Base-by-base conservation (phyloP, 2,888 invertebrate species). In the Cataglyphis cursor region DNA sequence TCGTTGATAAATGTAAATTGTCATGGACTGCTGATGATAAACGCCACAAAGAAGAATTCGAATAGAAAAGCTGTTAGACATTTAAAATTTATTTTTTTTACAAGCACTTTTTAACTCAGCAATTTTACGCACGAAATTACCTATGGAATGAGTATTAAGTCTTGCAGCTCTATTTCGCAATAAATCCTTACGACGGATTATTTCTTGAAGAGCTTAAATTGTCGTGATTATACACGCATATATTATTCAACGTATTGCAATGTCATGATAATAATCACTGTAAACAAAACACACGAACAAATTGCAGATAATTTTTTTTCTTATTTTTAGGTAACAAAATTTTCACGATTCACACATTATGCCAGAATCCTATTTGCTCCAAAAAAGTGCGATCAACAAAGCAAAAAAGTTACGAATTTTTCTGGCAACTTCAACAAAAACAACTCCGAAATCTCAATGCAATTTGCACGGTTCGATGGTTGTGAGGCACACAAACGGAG, bases 401-500 rank as follows among this genome's bases (percentile, higher is more conserved):
- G 35, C 15, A 15, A 21, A 8, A 2, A 44, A 51, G 51, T 18
- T 10, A n/a, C 6, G 0, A n/a, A 41, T 41, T 28, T 66, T 10
- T 18, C 0, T 3, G 12, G 8, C 5, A 57, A 15, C 2, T 2
- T 10, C 12, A 18, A 48, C n/a, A 31, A 9, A 28, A n/a, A n/a
- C n/a, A n/a, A 61, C 31, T 9, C 15, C 28, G 6, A 44, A 31
- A 59, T 66, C 6, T n/a, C 59, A 35, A 68, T 24, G 21, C 12
- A 44, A 66, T 31, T 44, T 31, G 15, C 78, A 44, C 44, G 15
- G 15, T 35, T 41, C 6, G 44, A 28, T 66, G 51, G 15, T 8
- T 21, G 28, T 28, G 65, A 38, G 28, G 15, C 44, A 2, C 44
- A 21, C 78, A 80, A 70, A 6, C 31, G 62, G 82, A 85, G 82